Conservation (phyloP, 2,797 vertebrate species). For the Melanogrammus aeglefinus region DNA sequence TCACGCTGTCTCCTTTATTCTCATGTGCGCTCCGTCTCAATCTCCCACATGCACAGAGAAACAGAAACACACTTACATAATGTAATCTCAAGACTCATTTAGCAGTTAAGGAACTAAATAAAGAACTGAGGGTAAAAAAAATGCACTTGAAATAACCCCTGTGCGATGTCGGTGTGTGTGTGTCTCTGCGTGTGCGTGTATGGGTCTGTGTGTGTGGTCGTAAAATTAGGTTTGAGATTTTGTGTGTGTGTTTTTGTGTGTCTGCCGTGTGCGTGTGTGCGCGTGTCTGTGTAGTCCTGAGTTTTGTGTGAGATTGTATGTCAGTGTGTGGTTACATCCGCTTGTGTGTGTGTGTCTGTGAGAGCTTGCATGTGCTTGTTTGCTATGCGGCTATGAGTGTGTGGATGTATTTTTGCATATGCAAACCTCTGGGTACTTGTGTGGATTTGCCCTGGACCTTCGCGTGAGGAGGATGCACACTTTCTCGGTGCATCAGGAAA, state of each 20-base stretch:
- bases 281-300: background rate
- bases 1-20: background rate
- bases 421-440: background rate
- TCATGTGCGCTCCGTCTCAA: background rate
- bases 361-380: background rate
- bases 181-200: background rate
- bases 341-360: background rate
- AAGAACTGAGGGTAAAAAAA: background rate
- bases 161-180: background rate
- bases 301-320: background rate
- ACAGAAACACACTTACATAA: background rate
- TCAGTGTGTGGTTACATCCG: background rate
- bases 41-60: background rate
- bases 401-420: slow-evolving; percentile 1
- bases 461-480: background rate
- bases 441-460: background rate
- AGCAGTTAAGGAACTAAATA: background rate
- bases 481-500: background rate
- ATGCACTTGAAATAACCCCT: background rate
- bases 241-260: slow-evolving; percentile 1
- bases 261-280: background rate
- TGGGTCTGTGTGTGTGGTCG: background rate
- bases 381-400: background rate
- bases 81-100: background rate
- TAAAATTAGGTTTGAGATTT: background rate